These are phyloP conservation scores for Hippocampus comes DNA, from an alignment of 2,113 vertebrate species.

Conservation along the genomic window DNA sequence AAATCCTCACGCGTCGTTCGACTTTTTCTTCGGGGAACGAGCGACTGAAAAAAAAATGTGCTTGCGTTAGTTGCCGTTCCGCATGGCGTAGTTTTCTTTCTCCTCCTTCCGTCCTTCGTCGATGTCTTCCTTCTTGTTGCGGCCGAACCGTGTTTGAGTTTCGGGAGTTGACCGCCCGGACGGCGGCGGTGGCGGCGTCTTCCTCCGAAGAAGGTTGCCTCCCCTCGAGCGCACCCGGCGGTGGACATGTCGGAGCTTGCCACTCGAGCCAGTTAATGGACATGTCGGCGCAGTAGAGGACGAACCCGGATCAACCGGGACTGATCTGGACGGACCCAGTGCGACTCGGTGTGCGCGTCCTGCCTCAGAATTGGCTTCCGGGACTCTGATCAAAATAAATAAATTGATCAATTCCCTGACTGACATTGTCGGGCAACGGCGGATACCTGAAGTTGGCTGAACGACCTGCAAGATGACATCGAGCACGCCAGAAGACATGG, in stretches of 20 bases:
- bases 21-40: slow-evolving; percentile 22
- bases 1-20: not conserved
- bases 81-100: slow-evolving; percentile 65
- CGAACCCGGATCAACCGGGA: not conserved
- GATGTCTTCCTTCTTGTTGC: slow-evolving; percentile 37
- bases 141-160: slow-evolving; percentile 54
- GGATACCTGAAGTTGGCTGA: slow-evolving; percentile 26
- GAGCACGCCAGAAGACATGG: slow-evolving; percentile 73
- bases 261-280: not conserved
- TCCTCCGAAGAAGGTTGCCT: not conserved
- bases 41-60: slow-evolving; percentile 55
- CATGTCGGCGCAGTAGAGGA: not conserved
- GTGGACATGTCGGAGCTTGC: not conserved
- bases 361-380: not conserved
- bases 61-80: slow-evolving; percentile 49
- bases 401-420: not conserved
- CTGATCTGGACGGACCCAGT: not conserved
- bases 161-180: slow-evolving; percentile 15
- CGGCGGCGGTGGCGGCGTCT: not conserved
- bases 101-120: slow-evolving; percentile 35
- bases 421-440: not conserved
- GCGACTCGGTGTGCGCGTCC: not conserved
- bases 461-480: slow-evolving; percentile 65
- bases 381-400: not conserved
- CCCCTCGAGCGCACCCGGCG: not conserved